Base-by-base conservation (phyloP, 1,140 invertebrate genomes). In the Trachymyrmex septentrionalis region DNA sequence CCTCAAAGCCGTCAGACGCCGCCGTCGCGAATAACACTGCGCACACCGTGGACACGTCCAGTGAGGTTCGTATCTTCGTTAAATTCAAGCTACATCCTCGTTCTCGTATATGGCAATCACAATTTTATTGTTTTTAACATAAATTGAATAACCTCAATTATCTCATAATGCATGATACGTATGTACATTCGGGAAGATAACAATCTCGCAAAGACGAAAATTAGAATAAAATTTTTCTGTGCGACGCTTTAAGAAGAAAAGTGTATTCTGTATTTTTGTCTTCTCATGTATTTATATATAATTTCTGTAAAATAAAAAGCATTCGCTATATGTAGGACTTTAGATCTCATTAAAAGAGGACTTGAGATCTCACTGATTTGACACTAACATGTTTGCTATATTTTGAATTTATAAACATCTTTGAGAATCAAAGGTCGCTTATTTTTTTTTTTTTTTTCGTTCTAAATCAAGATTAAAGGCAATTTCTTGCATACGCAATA, bases 1-100 rank as follows among this genome's bases (percentile, higher is more conserved):
- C 92, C 91, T 89, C 80, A 14, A 92, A 89, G 14, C 38, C 38
- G 38, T 44, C 38, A 44, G 64, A n/a, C 73, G 48, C 0, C 10
- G 30, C n/a, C 48, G 63, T 3, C 53, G 48, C n/a, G 67, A 87
- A 86, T 21, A 89, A 85, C 67, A 88, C 88, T 77, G n/a, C 59
- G 38, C 50, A 88, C n/a, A 64, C 57, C 27, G 80, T 53, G 44
- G 72, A 81, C 7, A n/a, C 61, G 30, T 55, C 55, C 50, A 77
- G 34, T 14, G 86, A 90, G 84, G 88, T 89, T 86, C 27, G 90
- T 86, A 10, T 34, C 3, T 61, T 59, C 12, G 14, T 34, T 44
- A 44, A 10, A 3, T 44, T 0, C 2, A 69, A 24, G 30, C 76
- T 30, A 4, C 61, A 57, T 50, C 21, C 55, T 57, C 57, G 21